Percentiles rank a stretch among this genome's conserved stretches.
phyloP scores from a whole-genome alignment of 1,140 invertebrate species.

The Meteorus sp. region DNA sequence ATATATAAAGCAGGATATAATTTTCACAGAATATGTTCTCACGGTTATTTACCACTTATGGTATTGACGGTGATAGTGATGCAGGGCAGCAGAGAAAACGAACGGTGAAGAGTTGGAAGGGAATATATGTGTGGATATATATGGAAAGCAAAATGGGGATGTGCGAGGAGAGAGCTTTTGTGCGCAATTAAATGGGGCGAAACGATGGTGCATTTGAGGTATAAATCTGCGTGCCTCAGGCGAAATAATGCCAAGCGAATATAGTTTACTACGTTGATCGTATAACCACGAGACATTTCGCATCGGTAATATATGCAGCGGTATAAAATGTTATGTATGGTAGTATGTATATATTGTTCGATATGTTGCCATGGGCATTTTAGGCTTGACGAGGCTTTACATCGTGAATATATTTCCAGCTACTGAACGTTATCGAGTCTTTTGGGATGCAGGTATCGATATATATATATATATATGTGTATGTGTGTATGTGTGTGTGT shows the following conservation, averaged over 20 bases:
- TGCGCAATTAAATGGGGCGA: not conserved
- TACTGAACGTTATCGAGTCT: too few relatives aligned
- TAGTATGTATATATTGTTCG: not conserved
- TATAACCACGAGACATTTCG: constrained; percentile 20
- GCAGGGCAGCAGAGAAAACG: not conserved
- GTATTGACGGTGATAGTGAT: not conserved
- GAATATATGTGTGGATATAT: not conserved
- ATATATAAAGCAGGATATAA: constrained; percentile 5
- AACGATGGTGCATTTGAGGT: constrained; percentile 1
- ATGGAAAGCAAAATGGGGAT: not conserved
- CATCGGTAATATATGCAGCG: constrained; percentile 12
- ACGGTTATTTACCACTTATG: constrained; percentile 21
- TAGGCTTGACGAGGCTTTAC: too few relatives aligned
- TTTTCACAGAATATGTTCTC: constrained; percentile 22
- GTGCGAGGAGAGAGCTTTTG: not conserved
- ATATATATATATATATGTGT: not conserved
- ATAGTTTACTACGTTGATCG: too few relatives aligned
- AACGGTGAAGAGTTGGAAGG: not conserved
- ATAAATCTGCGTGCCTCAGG: constrained; percentile 22
- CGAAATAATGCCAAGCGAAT: not conserved
- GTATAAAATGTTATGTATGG: not conserved
- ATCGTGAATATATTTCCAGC: too few relatives aligned
- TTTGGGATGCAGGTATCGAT: not conserved
- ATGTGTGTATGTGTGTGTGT: not conserved
- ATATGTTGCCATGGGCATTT: not conserved